A percentile compares a stretch with the other conserved stretches of the same genome.
These are phyloP conservation scores for Dinocampus coccinellae DNA, from an alignment of 2,888 invertebrate genomes.

Conservation along the genomic window DNA sequence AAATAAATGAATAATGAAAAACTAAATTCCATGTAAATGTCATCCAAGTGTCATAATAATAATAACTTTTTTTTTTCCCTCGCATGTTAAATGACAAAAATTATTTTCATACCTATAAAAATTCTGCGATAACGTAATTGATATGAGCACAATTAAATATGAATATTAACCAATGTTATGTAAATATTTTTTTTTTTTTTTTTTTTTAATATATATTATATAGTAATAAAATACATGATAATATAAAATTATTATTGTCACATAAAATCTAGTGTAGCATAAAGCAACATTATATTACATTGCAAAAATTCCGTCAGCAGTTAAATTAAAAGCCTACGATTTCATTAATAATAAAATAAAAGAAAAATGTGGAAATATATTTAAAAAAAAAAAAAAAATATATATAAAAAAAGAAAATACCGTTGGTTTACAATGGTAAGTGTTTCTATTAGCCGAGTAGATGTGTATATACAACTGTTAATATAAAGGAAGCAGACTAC, in stretches of 20 bases:
- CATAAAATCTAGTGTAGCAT: neutral
- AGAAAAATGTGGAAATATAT: neutral
- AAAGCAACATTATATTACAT: neutral
- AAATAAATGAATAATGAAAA: no score
- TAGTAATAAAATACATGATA: no score
- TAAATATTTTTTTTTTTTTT: no score
- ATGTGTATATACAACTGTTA: slow-evolving; percentile 5
- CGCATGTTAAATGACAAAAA: no score
- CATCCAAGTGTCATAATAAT: neutral
- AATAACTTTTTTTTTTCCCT: neutral
- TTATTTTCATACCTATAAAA: no score
- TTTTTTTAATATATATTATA: no score
- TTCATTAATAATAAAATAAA: neutral
- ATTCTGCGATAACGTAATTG: no score
- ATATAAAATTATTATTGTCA: neutral
- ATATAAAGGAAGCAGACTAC: slow-evolving; percentile 31
- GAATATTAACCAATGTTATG: no score
- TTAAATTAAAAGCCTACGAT: neutral
- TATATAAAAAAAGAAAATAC: neutral
- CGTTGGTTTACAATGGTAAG: slow-evolving; percentile 4
- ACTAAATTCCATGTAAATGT: neutral
- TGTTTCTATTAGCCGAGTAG: neutral
- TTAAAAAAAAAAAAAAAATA: neutral
- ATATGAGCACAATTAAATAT: no score
- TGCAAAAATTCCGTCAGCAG: neutral